A percentile compares a stretch with the other conserved stretches of the same genome.
Conservation (phyloP, 53 echinoderm and acorn worm species). For the Stichopus horrens region DNA sequence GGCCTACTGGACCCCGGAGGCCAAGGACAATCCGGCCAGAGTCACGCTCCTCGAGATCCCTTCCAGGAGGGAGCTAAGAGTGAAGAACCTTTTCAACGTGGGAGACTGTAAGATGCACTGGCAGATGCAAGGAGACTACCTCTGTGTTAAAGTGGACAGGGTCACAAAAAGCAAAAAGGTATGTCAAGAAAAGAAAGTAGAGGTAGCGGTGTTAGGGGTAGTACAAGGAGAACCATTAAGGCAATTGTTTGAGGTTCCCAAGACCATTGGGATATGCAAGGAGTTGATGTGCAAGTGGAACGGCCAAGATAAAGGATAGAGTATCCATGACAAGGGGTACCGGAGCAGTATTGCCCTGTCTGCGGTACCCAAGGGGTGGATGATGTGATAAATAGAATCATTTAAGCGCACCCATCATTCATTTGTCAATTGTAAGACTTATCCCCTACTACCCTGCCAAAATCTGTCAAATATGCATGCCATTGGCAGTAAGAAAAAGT, state of each 20-base stretch:
- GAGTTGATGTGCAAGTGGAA: too few relatives aligned
- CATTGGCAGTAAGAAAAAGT: too few relatives aligned
- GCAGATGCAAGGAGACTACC: conserved; percentile 93
- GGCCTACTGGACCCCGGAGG: conserved; percentile 92
- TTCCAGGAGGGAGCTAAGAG: conserved; percentile 82
- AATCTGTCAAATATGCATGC: too few relatives aligned
- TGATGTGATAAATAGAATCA: too few relatives aligned
- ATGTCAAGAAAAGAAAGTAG: neutral
- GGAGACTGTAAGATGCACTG: conserved; percentile 98
- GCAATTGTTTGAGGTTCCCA: too few relatives aligned
- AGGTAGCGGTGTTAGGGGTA: neutral
- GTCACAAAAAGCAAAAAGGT: conserved; percentile 96
- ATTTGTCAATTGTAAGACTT: too few relatives aligned
- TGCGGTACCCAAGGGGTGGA: neutral
- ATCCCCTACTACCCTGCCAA: too few relatives aligned
- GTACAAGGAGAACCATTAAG: neutral
- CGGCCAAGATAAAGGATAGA: too few relatives aligned
- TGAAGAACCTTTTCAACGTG: conserved; percentile 96
- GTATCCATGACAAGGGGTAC: neutral
- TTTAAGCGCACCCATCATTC: too few relatives aligned
- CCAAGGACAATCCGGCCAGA: conserved; percentile 89
- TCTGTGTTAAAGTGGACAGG: conserved; percentile 92
- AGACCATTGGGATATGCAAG: too few relatives aligned
- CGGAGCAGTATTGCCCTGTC: neutral
- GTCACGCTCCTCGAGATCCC: conserved; percentile 94